A percentile compares a stretch with the other conserved stretches of the same genome.
phyloP scores from a whole-genome alignment of 2,888 invertebrate genomes.

The Mythimna vitellina region DNA sequence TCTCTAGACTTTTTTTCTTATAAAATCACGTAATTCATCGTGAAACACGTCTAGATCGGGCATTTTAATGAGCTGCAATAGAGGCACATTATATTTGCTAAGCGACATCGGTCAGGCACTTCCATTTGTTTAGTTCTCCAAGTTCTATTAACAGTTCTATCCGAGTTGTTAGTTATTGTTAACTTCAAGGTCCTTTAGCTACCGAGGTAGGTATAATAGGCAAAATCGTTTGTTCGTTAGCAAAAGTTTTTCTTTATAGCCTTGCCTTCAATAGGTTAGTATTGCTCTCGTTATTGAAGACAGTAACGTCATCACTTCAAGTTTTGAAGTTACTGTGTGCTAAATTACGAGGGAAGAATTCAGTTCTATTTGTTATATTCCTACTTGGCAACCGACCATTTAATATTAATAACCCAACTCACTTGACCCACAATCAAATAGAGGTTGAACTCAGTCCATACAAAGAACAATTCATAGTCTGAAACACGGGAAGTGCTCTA shows the following conservation, averaged over 20 bases:
- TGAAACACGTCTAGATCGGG: too few species aligned
- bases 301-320: neutral
- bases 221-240: neutral
- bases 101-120: constrained; percentile 15
- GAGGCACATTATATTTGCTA: constrained; percentile 12
- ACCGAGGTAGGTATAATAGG: neutral
- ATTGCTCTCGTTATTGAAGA: neutral
- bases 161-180: neutral
- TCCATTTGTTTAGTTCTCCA: neutral
- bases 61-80: neutral
- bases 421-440: neutral
- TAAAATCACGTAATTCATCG: too few species aligned
- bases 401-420: neutral
- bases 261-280: neutral
- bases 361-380: neutral
- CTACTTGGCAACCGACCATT: neutral
- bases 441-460: neutral
- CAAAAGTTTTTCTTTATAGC: neutral
- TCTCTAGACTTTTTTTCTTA: too few species aligned
- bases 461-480: constrained; percentile 13
- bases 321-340: neutral
- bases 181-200: neutral
- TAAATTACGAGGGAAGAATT: neutral
- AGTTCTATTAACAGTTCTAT: neutral
- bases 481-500: constrained; percentile 13